These are phyloP conservation scores for Drosophila percnosoma DNA, from an alignment of 2,888 invertebrate genomes.

Conservation along the genomic window DNA sequence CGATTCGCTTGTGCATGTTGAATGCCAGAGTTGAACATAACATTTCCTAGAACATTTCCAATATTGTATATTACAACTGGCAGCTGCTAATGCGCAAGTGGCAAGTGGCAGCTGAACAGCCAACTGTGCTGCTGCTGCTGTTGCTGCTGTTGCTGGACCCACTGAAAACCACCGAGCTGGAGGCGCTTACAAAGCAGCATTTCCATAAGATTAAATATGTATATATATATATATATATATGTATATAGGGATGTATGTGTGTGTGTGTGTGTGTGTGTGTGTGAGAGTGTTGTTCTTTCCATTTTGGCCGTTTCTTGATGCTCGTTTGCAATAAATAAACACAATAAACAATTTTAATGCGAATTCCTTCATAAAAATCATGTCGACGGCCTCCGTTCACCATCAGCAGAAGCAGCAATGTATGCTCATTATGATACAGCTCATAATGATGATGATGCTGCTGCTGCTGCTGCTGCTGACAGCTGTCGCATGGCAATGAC, in stretches of 20 bases:
- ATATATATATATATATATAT: background rate
- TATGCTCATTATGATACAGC: constrained; percentile 10
- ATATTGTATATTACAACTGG: constrained; percentile 10
- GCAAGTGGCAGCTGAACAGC: constrained; percentile 21
- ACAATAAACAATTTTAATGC: constrained; percentile 80
- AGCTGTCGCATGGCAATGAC: constrained; percentile 74
- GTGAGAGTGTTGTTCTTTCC: constrained; percentile 42
- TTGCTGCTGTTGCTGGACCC: constrained; percentile 20
- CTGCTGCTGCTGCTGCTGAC: constrained; percentile 42
- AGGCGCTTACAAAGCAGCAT: constrained; percentile 29
- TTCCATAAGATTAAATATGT: constrained; percentile 56
- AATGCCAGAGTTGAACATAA: constrained; percentile 36
- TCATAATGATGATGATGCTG: constrained; percentile 24
- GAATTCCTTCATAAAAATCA: constrained; percentile 76
- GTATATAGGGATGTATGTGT: background rate
- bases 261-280: constrained; percentile 27
- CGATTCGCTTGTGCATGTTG: constrained; percentile 34
- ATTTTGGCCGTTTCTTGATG: constrained; percentile 66
- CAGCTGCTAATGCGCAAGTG: constrained; percentile 4
- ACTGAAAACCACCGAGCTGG: constrained; percentile 30
- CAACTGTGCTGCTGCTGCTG: constrained; percentile 18
- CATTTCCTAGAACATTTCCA: constrained; percentile 60
- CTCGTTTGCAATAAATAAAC: constrained; percentile 78
- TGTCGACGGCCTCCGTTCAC: constrained; percentile 35
- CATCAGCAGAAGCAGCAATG: constrained; percentile 22